Conservation (phyloP, 2,888 invertebrate species). For the Melolontha melolontha region DNA sequence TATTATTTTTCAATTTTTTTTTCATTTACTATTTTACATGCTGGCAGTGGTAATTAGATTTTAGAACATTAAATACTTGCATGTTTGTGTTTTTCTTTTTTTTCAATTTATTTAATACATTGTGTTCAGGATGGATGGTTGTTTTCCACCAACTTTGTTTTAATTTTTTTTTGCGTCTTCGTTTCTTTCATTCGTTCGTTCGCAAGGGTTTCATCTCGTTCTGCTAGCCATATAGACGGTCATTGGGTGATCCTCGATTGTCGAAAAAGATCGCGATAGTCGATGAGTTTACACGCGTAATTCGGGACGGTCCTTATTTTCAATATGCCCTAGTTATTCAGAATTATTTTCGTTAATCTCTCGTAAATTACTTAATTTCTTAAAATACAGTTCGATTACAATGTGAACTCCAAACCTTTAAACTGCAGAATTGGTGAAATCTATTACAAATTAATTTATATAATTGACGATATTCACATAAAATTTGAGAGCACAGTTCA, state of each 20-base stretch:
- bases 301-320: constrained; percentile 2
- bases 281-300: background rate
- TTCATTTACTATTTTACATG: constrained; percentile 53
- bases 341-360: background rate
- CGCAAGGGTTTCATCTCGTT: constrained; percentile 9
- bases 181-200: constrained; percentile 9
- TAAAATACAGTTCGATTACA: too few species aligned
- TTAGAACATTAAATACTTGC: constrained; percentile 55
- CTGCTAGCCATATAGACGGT: constrained; percentile 6
- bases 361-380: background rate
- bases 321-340: background rate
- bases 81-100: constrained; percentile 21
- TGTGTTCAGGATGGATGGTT: constrained; percentile 15
- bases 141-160: constrained; percentile 27
- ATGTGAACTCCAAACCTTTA: too few species aligned
- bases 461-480: too few species aligned
- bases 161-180: constrained; percentile 7
- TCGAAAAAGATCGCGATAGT: constrained; percentile 25
- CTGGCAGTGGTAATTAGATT: constrained; percentile 62
- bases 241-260: constrained; percentile 15
- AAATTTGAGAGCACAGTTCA: too few species aligned
- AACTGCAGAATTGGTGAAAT: too few species aligned
- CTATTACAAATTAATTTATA: too few species aligned
- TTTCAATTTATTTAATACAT: constrained; percentile 15
- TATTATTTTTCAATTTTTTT: constrained; percentile 51